Conservation (phyloP, 2,888 invertebrate species). For the Clivina fossor region DNA sequence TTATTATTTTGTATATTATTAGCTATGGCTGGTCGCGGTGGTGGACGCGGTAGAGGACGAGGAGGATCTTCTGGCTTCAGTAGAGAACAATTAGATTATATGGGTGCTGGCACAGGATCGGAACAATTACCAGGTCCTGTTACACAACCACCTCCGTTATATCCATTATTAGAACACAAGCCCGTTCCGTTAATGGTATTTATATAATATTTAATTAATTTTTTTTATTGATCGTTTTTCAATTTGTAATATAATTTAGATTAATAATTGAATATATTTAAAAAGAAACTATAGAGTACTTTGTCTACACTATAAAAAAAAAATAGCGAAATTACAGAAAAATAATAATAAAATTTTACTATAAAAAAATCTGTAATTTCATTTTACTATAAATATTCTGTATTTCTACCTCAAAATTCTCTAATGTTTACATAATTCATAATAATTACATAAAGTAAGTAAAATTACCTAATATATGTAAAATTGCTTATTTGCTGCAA, state of each 20-base stretch:
- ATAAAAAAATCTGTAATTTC: too few relatives aligned
- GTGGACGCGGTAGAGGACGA: constrained; percentile 56
- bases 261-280: background rate
- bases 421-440: too few relatives aligned
- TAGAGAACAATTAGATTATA: constrained; percentile 60
- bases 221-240: background rate
- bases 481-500: too few relatives aligned
- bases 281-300: constrained; percentile 25
- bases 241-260: constrained; percentile 4
- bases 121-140: constrained; percentile 54
- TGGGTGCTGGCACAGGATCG: constrained; percentile 57
- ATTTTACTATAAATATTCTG: too few relatives aligned
- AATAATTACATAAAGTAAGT: too few relatives aligned
- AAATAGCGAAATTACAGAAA: too few relatives aligned
- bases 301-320: too few relatives aligned
- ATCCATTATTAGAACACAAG: constrained; percentile 48
- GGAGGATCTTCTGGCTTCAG: constrained; percentile 53
- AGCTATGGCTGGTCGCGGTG: constrained; percentile 55
- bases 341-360: too few relatives aligned
- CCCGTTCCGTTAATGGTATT: constrained; percentile 49
- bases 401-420: too few relatives aligned
- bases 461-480: too few relatives aligned
- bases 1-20: constrained; percentile 35
- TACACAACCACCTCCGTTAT: constrained; percentile 51
- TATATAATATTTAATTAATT: constrained; percentile 4